These are phyloP conservation scores for Phalacrocorax brasilianus DNA, from an alignment of 2,113 vertebrate species.

Conservation along the genomic window DNA sequence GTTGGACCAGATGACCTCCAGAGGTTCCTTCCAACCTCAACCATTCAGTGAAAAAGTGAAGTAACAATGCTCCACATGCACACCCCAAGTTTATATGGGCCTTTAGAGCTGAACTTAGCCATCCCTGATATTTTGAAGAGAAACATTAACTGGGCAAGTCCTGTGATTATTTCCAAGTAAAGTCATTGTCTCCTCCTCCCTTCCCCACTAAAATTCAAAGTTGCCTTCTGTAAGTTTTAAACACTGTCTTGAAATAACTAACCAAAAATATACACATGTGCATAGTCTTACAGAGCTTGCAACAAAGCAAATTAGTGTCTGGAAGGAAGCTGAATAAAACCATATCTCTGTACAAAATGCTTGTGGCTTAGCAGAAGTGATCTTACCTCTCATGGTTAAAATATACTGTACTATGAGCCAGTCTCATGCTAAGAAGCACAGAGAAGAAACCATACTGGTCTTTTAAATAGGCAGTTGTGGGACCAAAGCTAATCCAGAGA, in stretches of 20 bases:
- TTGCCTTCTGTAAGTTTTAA: not conserved
- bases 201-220: not conserved
- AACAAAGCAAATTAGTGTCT: not conserved
- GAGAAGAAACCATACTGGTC: not conserved
- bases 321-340: constrained; percentile 1
- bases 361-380: constrained; percentile 22
- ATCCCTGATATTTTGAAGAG: not conserved
- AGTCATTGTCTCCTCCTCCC: not conserved
- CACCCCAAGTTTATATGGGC: not conserved
- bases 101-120: not conserved
- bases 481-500: not conserved
- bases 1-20: not conserved
- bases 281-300: not conserved
- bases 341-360: not conserved
- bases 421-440: not conserved
- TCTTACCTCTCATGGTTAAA: not conserved
- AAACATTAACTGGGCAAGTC: not conserved
- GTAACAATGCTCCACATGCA: not conserved
- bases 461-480: not conserved
- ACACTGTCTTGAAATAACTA: constrained; percentile 18
- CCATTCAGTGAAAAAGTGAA: not conserved
- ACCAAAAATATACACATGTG: not conserved
- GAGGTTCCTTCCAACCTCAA: not conserved
- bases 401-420: not conserved
- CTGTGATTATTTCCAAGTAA: not conserved